Evolutionary conservation across 2,888 invertebrate genomes (phyloP).

Genomic region (Macropis europaea): DNA sequence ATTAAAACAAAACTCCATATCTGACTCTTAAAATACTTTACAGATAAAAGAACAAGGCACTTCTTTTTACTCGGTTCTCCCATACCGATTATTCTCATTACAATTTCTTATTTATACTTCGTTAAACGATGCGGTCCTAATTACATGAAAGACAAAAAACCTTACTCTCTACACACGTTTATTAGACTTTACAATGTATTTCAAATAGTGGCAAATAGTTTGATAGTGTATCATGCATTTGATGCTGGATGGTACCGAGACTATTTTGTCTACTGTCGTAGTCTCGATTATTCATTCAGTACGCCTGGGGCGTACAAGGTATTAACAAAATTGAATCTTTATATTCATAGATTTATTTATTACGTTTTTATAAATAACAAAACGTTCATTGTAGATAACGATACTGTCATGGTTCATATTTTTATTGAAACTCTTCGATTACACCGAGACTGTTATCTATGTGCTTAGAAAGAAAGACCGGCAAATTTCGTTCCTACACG

Average conservation of each 20-base stretch:
- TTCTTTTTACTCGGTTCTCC: conserved; percentile 81
- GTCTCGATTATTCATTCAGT: neutral
- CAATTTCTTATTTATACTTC: conserved; percentile 82
- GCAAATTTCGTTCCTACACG: conserved; percentile 80
- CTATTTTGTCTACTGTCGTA: neutral
- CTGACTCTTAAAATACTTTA: neutral
- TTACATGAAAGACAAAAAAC: conserved; percentile 86
- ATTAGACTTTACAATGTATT: conserved; percentile 90
- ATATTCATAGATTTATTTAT: too few relatives aligned
- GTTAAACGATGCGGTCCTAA: conserved; percentile 83
- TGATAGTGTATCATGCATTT: conserved; percentile 83
- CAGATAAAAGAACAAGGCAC: neutral
- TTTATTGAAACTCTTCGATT: conserved; percentile 84
- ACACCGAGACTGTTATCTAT: conserved; percentile 86
- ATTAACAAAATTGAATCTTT: too few relatives aligned
- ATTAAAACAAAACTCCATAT: too few relatives aligned
- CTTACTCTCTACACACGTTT: conserved; percentile 84
- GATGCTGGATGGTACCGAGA: neutral
- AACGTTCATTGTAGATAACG: conserved; percentile 63
- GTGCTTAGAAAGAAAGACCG: conserved; percentile 85
- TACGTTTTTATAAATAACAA: too few relatives aligned
- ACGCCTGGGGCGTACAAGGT: neutral
- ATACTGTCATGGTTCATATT: conserved; percentile 82
- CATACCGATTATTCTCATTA: conserved; percentile 80
- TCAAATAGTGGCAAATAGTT: conserved; percentile 82